A percentile compares a stretch with the other conserved stretches of the same genome.
These are phyloP conservation scores for Pangasius mekongensis DNA, from an alignment of 2,797 vertebrate species.

Conservation along the genomic window DNA sequence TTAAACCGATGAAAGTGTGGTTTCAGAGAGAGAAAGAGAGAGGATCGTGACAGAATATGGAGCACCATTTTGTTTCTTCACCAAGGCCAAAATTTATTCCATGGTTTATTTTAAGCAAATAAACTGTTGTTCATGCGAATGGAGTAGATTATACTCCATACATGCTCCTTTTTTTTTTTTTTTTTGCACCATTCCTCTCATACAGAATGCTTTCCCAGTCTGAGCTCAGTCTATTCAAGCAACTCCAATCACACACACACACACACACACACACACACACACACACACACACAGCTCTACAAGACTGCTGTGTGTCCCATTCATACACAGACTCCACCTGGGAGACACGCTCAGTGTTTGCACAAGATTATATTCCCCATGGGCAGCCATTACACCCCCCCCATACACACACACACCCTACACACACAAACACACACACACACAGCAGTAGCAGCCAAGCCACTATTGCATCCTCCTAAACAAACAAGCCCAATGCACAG, in stretches of 20 bases:
- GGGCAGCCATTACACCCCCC: constrained; percentile 58
- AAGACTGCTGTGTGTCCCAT: constrained; percentile 54
- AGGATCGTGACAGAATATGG: background rate
- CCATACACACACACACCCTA: constrained; percentile 55
- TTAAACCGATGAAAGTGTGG: constrained; percentile 31
- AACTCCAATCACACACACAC: constrained; percentile 25
- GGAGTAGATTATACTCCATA: background rate
- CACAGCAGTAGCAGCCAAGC: constrained; percentile 39
- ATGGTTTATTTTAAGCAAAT: constrained; percentile 1
- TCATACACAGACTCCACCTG: constrained; percentile 70
- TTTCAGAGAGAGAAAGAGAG: background rate
- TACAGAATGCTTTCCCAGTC: constrained; percentile 40
- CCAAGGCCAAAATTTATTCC: background rate
- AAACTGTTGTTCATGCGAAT: background rate
- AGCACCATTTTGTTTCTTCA: background rate
- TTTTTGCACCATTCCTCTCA: background rate
- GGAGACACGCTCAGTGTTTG: constrained; percentile 69
- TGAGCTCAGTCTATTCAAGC: constrained; percentile 44
- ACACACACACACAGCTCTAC: constrained; percentile 30
- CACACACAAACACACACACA: constrained; percentile 43
- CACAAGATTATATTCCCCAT: constrained; percentile 70
- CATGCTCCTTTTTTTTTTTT: background rate
- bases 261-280: constrained; percentile 17
- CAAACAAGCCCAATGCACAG: constrained; percentile 58
- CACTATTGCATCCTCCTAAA: constrained; percentile 52